Base-by-base conservation (phyloP, 2,797 vertebrate genomes). In the Sparidentex hasta region DNA sequence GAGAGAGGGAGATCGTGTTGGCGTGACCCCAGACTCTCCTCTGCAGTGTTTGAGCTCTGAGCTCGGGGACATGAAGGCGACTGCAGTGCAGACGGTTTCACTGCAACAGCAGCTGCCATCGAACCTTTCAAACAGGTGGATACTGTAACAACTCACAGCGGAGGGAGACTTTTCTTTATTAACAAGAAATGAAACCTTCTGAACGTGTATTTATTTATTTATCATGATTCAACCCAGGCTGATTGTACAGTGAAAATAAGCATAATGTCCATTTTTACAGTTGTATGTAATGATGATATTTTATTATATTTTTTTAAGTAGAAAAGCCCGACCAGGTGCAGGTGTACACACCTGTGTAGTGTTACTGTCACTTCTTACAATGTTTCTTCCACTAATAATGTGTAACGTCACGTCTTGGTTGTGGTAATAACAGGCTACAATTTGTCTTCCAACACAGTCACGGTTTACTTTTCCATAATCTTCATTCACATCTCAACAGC, bases 21-120 rank as follows among this genome's bases (percentile, higher is more conserved):
- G 71, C 63, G 1, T 29, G 83, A 81, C 78, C 78, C 47, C 47
- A 55, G 50, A 44, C 64, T 56, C 76, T 67, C 68, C 58, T 78
- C 74, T 79, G 74, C 65, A 46, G 62, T 5, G 70, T 68, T 66
- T 33, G 50, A 77, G 70, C 44, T 66, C 17, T 51, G 63, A 51
- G 76, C 65, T 77, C 61, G 18, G 66, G 68, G 9, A 46, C 65
- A 3, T 47, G 48, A 76, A 64, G 64, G 4, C 5, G 8, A 38
- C 71, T 11, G 64, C 66, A 48, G 29, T 33, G 59, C 73, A 55
- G 59, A 44, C 56, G 11, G 56, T 68, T 56, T 52, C 54, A 56
- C n/a, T 41, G 48, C 58, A 27, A 2, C 54, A 51, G 79, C 52
- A 18, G 65, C 50, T 5, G 3, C 23, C 11, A 11, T 5, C 7